Percentiles rank a stretch among this genome's conserved stretches.
These are phyloP conservation scores for Bombylius discolor DNA, from an alignment of 2,888 invertebrate genomes.

Conservation along the genomic window DNA sequence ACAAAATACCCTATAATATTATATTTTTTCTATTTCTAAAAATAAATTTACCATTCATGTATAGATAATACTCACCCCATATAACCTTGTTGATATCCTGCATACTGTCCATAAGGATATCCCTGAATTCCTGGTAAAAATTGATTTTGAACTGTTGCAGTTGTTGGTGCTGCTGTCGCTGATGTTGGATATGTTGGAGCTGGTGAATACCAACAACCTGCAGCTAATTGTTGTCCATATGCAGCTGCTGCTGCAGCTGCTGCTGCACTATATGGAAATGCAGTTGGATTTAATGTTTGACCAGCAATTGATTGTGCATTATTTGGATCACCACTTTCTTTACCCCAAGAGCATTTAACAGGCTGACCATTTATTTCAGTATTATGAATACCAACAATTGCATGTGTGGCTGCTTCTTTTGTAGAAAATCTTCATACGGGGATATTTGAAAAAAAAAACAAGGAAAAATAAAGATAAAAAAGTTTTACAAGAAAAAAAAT, in stretches of 20 bases:
- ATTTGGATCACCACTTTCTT: conserved; percentile 89
- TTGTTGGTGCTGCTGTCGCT: conserved; percentile 48
- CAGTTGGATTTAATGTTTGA: conserved; percentile 39
- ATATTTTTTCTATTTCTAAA: neutral
- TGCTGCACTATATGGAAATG: conserved; percentile 43
- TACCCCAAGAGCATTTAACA: conserved; percentile 99
- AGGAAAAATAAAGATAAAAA: no score
- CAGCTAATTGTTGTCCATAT: conserved; percentile 66
- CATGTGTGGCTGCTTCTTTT: conserved; percentile 95
- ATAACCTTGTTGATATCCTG: conserved; percentile 83
- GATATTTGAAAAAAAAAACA: no score
- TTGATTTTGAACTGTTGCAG: conserved; percentile 67
- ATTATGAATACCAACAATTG: conserved; percentile 95
- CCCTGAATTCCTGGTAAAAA: conserved; percentile 82
- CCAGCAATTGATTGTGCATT: conserved; percentile 61
- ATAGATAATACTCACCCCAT: conserved; percentile 57
- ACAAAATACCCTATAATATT: no score
- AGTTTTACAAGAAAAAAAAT: no score
- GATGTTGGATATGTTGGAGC: conserved; percentile 50
- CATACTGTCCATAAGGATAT: conserved; percentile 73
- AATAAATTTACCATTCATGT: neutral
- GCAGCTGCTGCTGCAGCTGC: conserved; percentile 40
- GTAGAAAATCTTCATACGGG: conserved; percentile 70
- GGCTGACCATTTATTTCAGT: conserved; percentile 91
- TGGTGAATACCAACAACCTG: conserved; percentile 87